phyloP scores from a whole-genome alignment of 2,797 vertebrate species.

The Alosa sapidissima region DNA sequence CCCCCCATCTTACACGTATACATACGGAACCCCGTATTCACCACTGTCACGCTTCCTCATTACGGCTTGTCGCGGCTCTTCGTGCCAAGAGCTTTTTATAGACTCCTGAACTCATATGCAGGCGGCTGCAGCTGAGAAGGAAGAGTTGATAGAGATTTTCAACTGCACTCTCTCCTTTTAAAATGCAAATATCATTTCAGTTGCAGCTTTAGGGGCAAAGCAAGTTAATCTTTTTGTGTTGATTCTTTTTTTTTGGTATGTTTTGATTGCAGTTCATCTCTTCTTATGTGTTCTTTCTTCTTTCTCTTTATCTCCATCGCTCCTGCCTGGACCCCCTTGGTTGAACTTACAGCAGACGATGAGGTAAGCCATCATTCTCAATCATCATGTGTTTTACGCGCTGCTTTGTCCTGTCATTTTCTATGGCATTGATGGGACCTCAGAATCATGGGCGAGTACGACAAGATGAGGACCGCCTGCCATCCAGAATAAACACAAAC shows the following conservation, averaged over 20 bases:
- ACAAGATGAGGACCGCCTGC: background rate
- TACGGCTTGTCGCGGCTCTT: background rate
- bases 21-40: background rate
- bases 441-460: background rate
- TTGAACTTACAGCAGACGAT: constrained; percentile 42
- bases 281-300: constrained; percentile 12
- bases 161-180: background rate
- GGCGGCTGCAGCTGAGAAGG: background rate
- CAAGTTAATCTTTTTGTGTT: background rate
- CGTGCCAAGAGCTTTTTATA: constrained; percentile 20
- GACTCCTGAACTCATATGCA: constrained; percentile 7
- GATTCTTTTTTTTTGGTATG: constrained; percentile 9
- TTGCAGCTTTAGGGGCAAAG: background rate
- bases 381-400: background rate
- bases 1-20: background rate
- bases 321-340: background rate
- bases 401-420: constrained; percentile 16
- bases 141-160: background rate
- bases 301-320: constrained; percentile 30
- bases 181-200: background rate
- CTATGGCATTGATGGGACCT: background rate
- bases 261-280: constrained; percentile 22
- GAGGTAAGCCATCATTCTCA: constrained; percentile 48
- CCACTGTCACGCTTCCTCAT: background rate
- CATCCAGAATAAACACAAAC: constrained; percentile 11